Base-by-base conservation (phyloP, 2,797 vertebrate genomes). In the Aselliscus stoliczkanus region DNA sequence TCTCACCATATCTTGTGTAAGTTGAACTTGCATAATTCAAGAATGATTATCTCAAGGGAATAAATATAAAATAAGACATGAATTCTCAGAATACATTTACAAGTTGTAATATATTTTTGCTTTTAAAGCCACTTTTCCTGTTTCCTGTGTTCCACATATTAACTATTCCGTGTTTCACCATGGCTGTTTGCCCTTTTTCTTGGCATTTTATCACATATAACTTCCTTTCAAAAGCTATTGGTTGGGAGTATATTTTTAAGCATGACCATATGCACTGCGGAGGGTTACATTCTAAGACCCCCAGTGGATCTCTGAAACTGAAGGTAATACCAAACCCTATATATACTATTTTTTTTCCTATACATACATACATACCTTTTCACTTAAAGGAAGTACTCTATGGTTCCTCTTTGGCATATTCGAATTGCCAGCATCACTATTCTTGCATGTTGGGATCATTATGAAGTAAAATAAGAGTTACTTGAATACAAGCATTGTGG, bases 41-140 rank as follows among this genome's bases (percentile, higher is more conserved):
- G 85, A 82, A 91, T 75, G 50, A 83, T 90, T 95, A 94, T 86
- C 88, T 97, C 64, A 65, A 76, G 93, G 52, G 82, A 88, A 95
- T 93, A 96, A 94, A 86, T 83, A 85, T 90, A 95, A 90, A 94
- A 85, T 64, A 85, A 95, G 82, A 88, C 92, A 95, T 81, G 70
- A 60, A 73, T 95, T 88, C 75, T 56, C 77, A 37, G 69, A 77
- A 70, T 82, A 70, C 93, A 75, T 94, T 90, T 94, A 85, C 94
- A 96, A 93, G 60, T 84, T 86, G 70, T 52, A 83, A 80, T 76
- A 58, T 52, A 76, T 89, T 85, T 92, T 86, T 39, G 7, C 85
- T 95, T 95, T 76, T 67, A 77, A 79, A 94, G 62, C 37, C 5
- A 0, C 23, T 70, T 92, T 83, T 89, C 56, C 73, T 34, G 13